phyloP scores from a whole-genome alignment of 1,140 invertebrate genomes.

The Cherax quadricarinatus region DNA sequence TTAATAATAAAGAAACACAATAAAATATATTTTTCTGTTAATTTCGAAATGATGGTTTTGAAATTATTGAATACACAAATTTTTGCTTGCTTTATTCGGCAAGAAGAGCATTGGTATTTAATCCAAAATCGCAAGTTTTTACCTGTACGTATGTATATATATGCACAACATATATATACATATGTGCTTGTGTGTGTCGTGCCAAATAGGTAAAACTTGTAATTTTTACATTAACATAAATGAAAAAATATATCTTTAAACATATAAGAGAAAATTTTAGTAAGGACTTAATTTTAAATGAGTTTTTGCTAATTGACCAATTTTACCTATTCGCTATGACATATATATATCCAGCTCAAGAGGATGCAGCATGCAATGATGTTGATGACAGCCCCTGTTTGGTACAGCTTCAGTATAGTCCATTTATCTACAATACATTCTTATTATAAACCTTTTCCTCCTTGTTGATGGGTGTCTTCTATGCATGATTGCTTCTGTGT shows the following conservation, averaged over 20 bases:
- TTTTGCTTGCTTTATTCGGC: no score
- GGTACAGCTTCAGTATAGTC: neutral
- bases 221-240: conserved; percentile 24
- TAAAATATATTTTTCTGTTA: no score
- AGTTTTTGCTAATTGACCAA: neutral
- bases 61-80: no score
- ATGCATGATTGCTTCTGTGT: neutral
- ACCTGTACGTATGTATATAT: neutral
- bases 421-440: neutral
- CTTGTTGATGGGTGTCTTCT: neutral
- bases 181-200: no score
- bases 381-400: neutral
- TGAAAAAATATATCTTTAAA: conserved; percentile 33
- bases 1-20: no score
- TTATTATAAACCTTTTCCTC: neutral
- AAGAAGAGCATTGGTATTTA: no score
- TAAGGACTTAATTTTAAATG: conserved; percentile 41
- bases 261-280: conserved; percentile 32
- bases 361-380: neutral
- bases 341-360: neutral
- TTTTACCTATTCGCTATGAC: no score
- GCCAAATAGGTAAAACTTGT: conserved; percentile 47
- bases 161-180: no score
- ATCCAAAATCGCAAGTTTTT: no score
- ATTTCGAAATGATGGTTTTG: no score